Conservation (phyloP, 1,140 invertebrate genomes). For the Drosophila auraria region DNA sequence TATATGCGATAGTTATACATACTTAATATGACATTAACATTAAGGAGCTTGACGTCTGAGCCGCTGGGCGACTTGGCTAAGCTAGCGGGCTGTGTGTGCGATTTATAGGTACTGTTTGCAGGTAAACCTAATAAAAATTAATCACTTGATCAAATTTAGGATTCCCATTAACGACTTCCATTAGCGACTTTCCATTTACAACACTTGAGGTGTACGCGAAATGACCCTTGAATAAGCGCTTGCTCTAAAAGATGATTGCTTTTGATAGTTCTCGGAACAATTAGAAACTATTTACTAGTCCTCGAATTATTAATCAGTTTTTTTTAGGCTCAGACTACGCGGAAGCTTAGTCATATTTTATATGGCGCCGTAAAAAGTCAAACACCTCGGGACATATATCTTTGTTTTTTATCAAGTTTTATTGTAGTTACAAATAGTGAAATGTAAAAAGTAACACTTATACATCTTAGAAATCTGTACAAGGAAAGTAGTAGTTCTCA, state of each 20-base stretch:
- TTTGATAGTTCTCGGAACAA: conserved; percentile 34
- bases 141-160: conserved; percentile 34
- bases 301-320: conserved; percentile 8
- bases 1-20: conserved; percentile 45
- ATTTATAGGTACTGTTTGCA: conserved; percentile 18
- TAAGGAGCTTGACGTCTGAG: conserved; percentile 29
- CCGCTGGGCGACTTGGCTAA: background rate
- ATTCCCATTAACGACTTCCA: conserved; percentile 22
- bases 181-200: conserved; percentile 32
- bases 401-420: conserved; percentile 25
- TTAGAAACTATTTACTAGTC: conserved; percentile 1
- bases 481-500: conserved; percentile 45
- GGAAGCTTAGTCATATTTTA: background rate
- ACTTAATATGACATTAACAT: conserved; percentile 43
- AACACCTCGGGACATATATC: background rate
- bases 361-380: background rate
- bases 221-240: conserved; percentile 12
- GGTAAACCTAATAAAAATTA: conserved; percentile 11
- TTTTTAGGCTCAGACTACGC: background rate
- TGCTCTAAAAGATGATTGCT: conserved; percentile 4
- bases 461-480: conserved; percentile 64
- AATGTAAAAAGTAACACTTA: conserved; percentile 54
- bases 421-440: conserved; percentile 53
- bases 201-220: conserved; percentile 17
- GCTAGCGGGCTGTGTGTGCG: conserved; percentile 1